Evolutionary conservation across 2,888 invertebrate genomes (phyloP), one percentile per base, ranked within the genome.

Genomic region (Leucophenga montana): DNA sequence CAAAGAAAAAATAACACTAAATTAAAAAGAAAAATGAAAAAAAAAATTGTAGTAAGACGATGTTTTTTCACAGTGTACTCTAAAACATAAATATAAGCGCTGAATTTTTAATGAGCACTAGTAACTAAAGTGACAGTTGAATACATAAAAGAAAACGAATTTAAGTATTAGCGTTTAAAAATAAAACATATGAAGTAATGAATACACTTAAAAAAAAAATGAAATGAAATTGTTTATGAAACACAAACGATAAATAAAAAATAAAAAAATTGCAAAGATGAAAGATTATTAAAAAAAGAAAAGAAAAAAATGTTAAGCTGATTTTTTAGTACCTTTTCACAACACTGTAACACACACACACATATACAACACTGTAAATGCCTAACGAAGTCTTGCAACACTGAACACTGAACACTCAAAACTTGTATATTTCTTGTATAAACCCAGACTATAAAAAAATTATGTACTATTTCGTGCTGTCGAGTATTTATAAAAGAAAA

Each of bases 381-480:
- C 78, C 82, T 85, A 74, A 69, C 14, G 27, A 48, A 69, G 67
- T 59, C 27, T 68, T 46, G 64, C 44, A 31, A 71, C 78, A 77
- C 69, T 65, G 54, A 61, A 59, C 69, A 57, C n/a, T n/a, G n/a
- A n/a, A n/a, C 67, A 3, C 65, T 31, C 48, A 53, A 74, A 22
- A 46, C 70, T 78, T 86, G 87, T 86, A 86, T 72, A 86, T 84
- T 87, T 85, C 75, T 81, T 86, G 85, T 86, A 86, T 79, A 87
- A 78, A 80, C 77, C 78, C 66, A 31, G 13, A 50, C 50, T 50
- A 61, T 39, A 27, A 62, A 62, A 46, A 31, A 33, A 33, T 5
- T 5, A 33, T 8, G 8, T 33, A 39, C 8, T 11, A 39, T 39
- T 39, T 11, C 8, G 11, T 50, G 46, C 46, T 46, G 39, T 50